These are phyloP conservation scores for Cyprinodon diabolis DNA, from an alignment of 2,797 vertebrate genomes.

Conservation along the genomic window DNA sequence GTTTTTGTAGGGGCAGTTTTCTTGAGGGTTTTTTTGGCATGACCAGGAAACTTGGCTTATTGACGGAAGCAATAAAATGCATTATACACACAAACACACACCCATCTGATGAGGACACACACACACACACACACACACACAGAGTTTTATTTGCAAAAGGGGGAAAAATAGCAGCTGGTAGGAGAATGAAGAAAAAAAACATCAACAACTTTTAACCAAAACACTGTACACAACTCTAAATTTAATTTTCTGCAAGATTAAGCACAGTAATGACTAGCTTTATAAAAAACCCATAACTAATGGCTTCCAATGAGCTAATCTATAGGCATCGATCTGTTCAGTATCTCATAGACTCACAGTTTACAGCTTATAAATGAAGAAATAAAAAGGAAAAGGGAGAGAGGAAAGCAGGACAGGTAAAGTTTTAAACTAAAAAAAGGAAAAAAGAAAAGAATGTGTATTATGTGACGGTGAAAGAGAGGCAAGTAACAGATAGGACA, in stretches of 20 bases:
- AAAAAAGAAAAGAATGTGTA: conserved; percentile 5
- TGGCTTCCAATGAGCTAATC: conserved; percentile 89
- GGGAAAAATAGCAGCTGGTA: conserved; percentile 72
- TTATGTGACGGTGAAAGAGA: conserved; percentile 1
- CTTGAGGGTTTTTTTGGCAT: conserved; percentile 67
- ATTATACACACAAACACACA: conserved; percentile 9
- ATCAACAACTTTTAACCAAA: conserved; percentile 84
- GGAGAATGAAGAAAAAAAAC: conserved; percentile 66
- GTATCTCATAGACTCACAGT: conserved; percentile 80
- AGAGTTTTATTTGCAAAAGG: conserved; percentile 52
- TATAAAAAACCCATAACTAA: conserved; percentile 89
- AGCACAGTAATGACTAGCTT: conserved; percentile 94
- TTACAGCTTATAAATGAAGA: conserved; percentile 63
- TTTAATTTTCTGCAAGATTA: conserved; percentile 98
- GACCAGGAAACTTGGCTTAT: conserved; percentile 52
- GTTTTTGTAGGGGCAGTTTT: conserved; percentile 64
- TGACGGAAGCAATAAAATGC: conserved; percentile 46
- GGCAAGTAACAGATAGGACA: neutral
- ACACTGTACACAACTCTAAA: conserved; percentile 87
- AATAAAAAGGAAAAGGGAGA: conserved; percentile 26
- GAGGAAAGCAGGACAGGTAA: conserved; percentile 15
- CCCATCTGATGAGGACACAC: neutral
- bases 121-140: neutral
- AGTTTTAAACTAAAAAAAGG: conserved; percentile 10
- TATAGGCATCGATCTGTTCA: conserved; percentile 88